Conservation (phyloP, 2,113 vertebrate species). For the Perca flavescens region DNA sequence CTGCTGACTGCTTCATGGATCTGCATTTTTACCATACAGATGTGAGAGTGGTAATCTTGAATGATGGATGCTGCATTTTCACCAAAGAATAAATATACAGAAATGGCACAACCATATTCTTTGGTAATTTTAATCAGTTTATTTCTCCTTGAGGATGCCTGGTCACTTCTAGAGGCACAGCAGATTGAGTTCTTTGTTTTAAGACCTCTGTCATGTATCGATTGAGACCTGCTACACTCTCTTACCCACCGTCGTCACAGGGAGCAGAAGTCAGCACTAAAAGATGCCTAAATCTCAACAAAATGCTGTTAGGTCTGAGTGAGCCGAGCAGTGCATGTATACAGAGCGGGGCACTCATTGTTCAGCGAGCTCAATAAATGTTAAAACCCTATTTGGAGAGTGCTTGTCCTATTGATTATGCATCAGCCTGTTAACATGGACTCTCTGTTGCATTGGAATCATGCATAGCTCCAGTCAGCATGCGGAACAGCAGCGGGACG, state of each 20-base stretch:
- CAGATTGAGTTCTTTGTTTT: slow-evolving; percentile 58
- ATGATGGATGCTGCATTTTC: slow-evolving; percentile 24
- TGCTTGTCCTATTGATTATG: slow-evolving; percentile 80
- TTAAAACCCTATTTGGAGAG: slow-evolving; percentile 73
- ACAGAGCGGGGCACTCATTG: slow-evolving; percentile 46
- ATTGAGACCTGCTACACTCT: slow-evolving; percentile 34
- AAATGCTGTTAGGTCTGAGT: slow-evolving; percentile 44
- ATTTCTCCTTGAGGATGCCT: slow-evolving; percentile 29
- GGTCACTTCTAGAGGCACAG: slow-evolving; percentile 31
- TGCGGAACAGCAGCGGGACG: slow-evolving; percentile 10
- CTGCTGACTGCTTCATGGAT: neutral
- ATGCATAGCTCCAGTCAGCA: slow-evolving; percentile 32
- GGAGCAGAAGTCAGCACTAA: slow-evolving; percentile 47
- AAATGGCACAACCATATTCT: slow-evolving; percentile 8
- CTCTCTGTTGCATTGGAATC: slow-evolving; percentile 59
- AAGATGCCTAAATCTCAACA: slow-evolving; percentile 35
- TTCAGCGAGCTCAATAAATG: slow-evolving; percentile 67
- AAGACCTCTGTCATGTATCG: slow-evolving; percentile 49
- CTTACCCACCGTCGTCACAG: slow-evolving; percentile 37
- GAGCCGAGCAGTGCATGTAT: slow-evolving; percentile 25
- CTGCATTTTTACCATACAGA: neutral
- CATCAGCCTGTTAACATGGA: slow-evolving; percentile 63
- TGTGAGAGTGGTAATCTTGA: neutral
- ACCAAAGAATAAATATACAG: slow-evolving; percentile 24
- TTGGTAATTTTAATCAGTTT: slow-evolving; percentile 41